Conservation (phyloP, 2,113 vertebrate species). For the Pagrus major region DNA sequence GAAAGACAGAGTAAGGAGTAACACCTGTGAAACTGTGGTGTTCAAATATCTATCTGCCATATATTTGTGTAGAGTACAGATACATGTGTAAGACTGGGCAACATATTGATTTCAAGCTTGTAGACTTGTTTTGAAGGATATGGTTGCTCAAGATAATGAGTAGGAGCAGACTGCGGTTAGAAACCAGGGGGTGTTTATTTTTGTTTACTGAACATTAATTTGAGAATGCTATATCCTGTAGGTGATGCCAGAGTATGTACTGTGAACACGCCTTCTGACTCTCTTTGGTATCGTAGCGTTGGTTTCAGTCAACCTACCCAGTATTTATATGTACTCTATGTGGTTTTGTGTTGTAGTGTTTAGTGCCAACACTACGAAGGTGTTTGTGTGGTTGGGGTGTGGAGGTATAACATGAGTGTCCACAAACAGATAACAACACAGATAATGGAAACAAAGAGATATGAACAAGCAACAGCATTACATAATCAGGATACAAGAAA, state of each 20-base stretch:
- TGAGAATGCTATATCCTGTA: neutral
- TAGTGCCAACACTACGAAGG: neutral
- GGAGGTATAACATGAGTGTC: neutral
- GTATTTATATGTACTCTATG: too few species aligned
- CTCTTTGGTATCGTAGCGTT: neutral
- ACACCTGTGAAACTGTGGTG: neutral
- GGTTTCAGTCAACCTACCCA: neutral
- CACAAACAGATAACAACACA: neutral
- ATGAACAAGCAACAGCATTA: too few species aligned
- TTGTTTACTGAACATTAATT: neutral
- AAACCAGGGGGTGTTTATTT: neutral
- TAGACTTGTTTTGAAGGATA: too few species aligned
- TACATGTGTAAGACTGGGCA: too few species aligned
- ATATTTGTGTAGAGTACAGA: neutral
- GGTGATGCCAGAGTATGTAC: neutral
- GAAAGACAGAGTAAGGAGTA: neutral
- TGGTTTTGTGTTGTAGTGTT: neutral
- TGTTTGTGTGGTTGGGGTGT: neutral
- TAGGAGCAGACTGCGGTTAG: neutral
- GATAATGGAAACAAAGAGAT: neutral
- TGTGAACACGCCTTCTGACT: neutral
- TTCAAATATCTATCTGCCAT: neutral
- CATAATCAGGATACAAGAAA: too few species aligned
- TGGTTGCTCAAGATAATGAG: neutral
- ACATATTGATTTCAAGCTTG: neutral